Evolutionary conservation across 2,888 invertebrate species (phyloP), one percentile per base, ranked within the genome.

Genomic region (Merodon equestris): DNA sequence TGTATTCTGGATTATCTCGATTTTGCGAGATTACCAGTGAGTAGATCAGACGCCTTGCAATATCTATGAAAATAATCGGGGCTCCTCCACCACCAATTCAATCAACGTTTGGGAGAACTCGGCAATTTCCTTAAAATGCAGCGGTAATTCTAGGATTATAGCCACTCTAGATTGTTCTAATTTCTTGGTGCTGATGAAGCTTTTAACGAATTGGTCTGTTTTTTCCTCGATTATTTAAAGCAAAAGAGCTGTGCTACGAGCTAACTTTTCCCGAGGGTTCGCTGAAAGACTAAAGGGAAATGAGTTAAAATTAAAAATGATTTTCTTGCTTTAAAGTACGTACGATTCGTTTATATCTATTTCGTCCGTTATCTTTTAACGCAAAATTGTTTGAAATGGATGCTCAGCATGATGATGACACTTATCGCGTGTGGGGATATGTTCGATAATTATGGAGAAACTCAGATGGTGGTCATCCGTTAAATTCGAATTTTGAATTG

Each of bases 231-330:
- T 83, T 15, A 84, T 76, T 72, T 84, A 84, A 0, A 83, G 19
- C 5, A 87, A 61, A 17, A 85, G n/a, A n/a, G n/a, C 84, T 10
- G 83, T 84, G 9, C 82, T 76, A 1, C 83, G 84, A 18, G 85
- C 84, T n/a, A 87, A 74, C 67, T 84, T 56, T 34, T 83, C 84
- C 34, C 88, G 87, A n/a, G n/a, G n/a, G n/a, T 17, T 86, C 86
- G 14, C 83, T 83, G n/a, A n/a, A 56, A 87, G 88, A 44, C 88
- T 87, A 67, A 0, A 56, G 48, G 27, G 27, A 27, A 4, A 27
- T 7, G 27, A 27, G 7, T 27, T 27, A n/a, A n/a, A n/a, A n/a
- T n/a, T n/a, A n/a, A 9, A 9, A 34, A 15, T 17, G 10, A 1
- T 1, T 34, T 12, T 1, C 0, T 9, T 36, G n/a, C n/a, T n/a